Conservation (phyloP, 2,113 vertebrate species). For the Semicossyphus pulcher region DNA sequence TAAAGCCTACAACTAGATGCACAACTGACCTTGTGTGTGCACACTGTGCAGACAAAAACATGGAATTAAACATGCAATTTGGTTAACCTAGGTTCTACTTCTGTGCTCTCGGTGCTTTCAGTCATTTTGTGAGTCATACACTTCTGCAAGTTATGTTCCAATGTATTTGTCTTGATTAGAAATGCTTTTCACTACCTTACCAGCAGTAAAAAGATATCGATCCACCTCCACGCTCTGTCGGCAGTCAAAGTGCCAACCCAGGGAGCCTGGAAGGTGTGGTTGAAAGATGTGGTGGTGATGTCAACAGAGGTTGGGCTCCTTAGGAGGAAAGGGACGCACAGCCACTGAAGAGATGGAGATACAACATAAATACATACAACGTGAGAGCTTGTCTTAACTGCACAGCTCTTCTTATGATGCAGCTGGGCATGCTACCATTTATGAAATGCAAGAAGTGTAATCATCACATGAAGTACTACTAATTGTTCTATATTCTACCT, state of each 20-base stretch:
- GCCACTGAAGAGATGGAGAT: slow-evolving; percentile 28
- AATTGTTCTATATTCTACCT: too few relatives aligned
- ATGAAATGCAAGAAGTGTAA: too few relatives aligned
- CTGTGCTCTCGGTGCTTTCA: neutral
- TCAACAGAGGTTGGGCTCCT: slow-evolving; percentile 42
- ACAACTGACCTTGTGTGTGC: too few relatives aligned
- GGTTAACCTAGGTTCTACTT: too few relatives aligned
- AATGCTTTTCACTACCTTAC: slow-evolving; percentile 16
- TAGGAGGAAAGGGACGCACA: slow-evolving; percentile 65
- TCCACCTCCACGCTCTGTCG: slow-evolving; percentile 41
- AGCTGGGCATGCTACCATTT: too few relatives aligned
- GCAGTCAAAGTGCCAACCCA: slow-evolving; percentile 59
- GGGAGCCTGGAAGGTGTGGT: slow-evolving; percentile 58
- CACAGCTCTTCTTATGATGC: too few relatives aligned
- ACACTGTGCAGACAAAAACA: too few relatives aligned
- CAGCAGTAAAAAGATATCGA: slow-evolving; percentile 62
- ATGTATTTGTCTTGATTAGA: neutral
- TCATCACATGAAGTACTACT: too few relatives aligned
- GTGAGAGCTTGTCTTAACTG: too few relatives aligned
- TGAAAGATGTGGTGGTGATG: slow-evolving; percentile 57
- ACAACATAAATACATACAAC: neutral
- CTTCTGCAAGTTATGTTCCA: neutral
- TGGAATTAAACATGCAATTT: too few relatives aligned
- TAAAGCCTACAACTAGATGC: too few relatives aligned
- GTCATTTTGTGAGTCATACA: too few relatives aligned